These are phyloP conservation scores for Scrobipalpa atriplicella DNA, from an alignment of 2,888 invertebrate genomes.

Conservation along the genomic window DNA sequence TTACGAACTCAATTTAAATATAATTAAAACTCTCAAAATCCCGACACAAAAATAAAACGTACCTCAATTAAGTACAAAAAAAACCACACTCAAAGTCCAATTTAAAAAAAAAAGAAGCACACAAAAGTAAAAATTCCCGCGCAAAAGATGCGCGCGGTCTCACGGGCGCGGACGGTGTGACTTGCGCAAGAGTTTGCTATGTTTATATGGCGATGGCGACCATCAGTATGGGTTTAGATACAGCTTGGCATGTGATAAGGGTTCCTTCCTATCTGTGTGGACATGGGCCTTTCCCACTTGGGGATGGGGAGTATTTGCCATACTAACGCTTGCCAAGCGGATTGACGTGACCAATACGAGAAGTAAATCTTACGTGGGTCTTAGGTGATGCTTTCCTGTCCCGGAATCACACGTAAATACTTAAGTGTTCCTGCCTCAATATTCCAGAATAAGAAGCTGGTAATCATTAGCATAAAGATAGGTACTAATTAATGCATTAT, in stretches of 20 bases:
- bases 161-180: constrained; percentile 48
- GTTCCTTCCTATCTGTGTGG: not conserved
- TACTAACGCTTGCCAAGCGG: too few relatives aligned
- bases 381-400: too few relatives aligned
- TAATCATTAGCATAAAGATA: too few relatives aligned
- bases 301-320: too few relatives aligned
- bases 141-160: constrained; percentile 49
- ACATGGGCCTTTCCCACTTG: too few relatives aligned
- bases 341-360: too few relatives aligned
- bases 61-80: constrained; percentile 17
- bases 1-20: not conserved
- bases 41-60: not conserved
- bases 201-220: constrained; percentile 46
- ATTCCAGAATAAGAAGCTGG: too few relatives aligned
- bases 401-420: too few relatives aligned
- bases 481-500: too few relatives aligned
- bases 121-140: constrained; percentile 35
- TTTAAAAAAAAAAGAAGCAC: constrained; percentile 39
- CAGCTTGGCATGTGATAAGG: not conserved
- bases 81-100: constrained; percentile 30
- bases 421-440: too few relatives aligned
- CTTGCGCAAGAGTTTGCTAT: constrained; percentile 46
- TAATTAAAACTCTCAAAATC: not conserved
- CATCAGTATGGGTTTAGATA: not conserved
- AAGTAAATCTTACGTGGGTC: too few relatives aligned